Conservation (phyloP, 2,113 vertebrate genomes). For the Argyrosomus japonicus region DNA sequence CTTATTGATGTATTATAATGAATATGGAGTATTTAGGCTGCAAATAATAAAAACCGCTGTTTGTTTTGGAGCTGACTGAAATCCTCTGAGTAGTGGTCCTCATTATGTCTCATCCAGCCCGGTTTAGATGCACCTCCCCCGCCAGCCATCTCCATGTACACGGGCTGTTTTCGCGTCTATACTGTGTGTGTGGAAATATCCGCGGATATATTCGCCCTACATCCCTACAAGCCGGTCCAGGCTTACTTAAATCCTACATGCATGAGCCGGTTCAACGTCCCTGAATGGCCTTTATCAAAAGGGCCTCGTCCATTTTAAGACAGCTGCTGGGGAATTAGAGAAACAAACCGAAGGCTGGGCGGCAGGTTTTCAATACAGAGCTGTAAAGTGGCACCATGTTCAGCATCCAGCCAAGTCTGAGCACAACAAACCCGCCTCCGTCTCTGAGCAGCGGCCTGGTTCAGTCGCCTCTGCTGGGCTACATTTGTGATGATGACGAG, state of each 20-base stretch:
- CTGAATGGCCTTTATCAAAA: conserved; percentile 55
- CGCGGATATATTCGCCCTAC: conserved; percentile 63
- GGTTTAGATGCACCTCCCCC: conserved; percentile 64
- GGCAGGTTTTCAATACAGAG: conserved; percentile 60
- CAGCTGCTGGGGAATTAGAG: conserved; percentile 58
- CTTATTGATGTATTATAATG: conserved; percentile 29
- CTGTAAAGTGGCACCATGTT: conserved; percentile 59
- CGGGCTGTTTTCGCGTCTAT: conserved; percentile 36
- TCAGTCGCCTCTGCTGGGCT: conserved; percentile 56
- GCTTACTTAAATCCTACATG: conserved; percentile 62
- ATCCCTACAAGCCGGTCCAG: conserved; percentile 61
- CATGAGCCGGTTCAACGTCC: conserved; percentile 66
- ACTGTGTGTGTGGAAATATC: conserved; percentile 49
- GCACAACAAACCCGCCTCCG: conserved; percentile 64
- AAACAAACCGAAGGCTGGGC: conserved; percentile 22
- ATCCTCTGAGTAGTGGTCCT: conserved; percentile 68
- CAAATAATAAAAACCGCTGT: conserved; percentile 56
- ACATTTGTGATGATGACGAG: conserved; percentile 54
- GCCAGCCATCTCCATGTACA: conserved; percentile 67
- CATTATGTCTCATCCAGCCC: conserved; percentile 69
- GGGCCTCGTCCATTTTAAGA: conserved; percentile 74
- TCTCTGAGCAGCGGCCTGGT: conserved; percentile 65
- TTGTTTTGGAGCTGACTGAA: conserved; percentile 52
- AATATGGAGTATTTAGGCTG: conserved; percentile 45
- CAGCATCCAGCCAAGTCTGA: conserved; percentile 65